Base-by-base conservation (phyloP, 2,888 invertebrate genomes). In the Rhagium mordax region DNA sequence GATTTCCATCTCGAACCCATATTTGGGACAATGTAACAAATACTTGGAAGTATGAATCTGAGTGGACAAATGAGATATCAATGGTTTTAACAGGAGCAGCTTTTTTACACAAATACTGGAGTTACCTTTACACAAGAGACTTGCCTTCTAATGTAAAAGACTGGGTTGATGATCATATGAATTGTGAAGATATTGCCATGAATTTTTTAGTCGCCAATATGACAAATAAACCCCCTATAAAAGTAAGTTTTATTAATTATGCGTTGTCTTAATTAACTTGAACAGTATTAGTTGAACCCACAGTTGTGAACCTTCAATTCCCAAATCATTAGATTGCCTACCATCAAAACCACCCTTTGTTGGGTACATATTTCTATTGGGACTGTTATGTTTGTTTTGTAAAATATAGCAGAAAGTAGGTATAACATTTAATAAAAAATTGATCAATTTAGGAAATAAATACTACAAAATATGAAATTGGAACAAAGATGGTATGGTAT, bases 111-210 rank as follows among this genome's bases (percentile, higher is more conserved):
- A 98, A 98, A 91, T 95, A 94, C 85, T 98, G 97, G 96, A 97
- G 95, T 85, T 96, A 96, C 88, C 92, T 97, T 89, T 98, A 98
- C 87, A 97, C 97, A 18, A 92, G 94, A 81, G 91, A 92, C 53
- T 94, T 98, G 94, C 97, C 98, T 0, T 91, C 92, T 0, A 93
- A 94, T 81, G 94, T 98, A 53, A 93, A 94, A 73, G 90, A 92
- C 68, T 98, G 96, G 96, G 98, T 98, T 0, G 98, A 98, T 86
- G 94, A 95, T 15, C 94, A 96, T 85, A 98, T 98, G 95, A 98
- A 98, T 88, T 98, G 98, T 86, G 98, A 98, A 87, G 98, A 98
- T 85, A 97, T 98, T 81, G 98, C 98, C 0, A 98, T 98, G 97
- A 98, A 98, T 88, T 98, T 98, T 88, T 91, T 98, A 3, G 95